Conservation (phyloP, 2,888 invertebrate species). For the Apotomis turbidana region DNA sequence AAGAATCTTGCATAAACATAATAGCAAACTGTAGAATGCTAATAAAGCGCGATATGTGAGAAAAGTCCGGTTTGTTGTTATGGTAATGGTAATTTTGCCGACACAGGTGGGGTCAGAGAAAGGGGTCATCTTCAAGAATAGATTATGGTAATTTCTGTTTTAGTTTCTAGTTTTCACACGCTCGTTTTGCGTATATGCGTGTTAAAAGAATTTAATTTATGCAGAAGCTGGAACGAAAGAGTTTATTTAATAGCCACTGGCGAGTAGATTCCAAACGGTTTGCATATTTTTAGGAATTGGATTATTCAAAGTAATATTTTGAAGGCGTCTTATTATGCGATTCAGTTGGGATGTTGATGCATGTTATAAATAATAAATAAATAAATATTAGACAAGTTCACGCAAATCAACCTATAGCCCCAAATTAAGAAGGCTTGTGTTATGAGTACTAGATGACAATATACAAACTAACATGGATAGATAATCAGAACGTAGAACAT, state of each 20-base stretch:
- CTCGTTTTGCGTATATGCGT: slow-evolving; percentile 35
- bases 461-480: too few species aligned
- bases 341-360: too few species aligned
- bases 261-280: too few species aligned
- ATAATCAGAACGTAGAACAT: too few species aligned
- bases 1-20: slow-evolving; percentile 41
- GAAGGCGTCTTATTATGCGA: too few species aligned
- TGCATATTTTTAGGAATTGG: too few species aligned
- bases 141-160: slow-evolving; percentile 62
- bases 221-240: not conserved
- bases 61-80: slow-evolving; percentile 49
- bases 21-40: slow-evolving; percentile 56
- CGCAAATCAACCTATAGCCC: too few species aligned
- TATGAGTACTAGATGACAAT: too few species aligned
- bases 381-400: too few species aligned
- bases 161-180: slow-evolving; percentile 64
- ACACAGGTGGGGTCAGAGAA: slow-evolving; percentile 76
- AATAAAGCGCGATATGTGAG: slow-evolving; percentile 60
- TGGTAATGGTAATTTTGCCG: slow-evolving; percentile 57
- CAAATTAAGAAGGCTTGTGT: too few species aligned
- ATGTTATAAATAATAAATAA: too few species aligned
- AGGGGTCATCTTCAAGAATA: slow-evolving; percentile 64
- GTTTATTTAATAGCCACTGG: not conserved
- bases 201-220: not conserved
- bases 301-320: too few species aligned